Base-by-base conservation (phyloP, 2,113 vertebrate genomes). In the Petrocephalus zakoni region DNA sequence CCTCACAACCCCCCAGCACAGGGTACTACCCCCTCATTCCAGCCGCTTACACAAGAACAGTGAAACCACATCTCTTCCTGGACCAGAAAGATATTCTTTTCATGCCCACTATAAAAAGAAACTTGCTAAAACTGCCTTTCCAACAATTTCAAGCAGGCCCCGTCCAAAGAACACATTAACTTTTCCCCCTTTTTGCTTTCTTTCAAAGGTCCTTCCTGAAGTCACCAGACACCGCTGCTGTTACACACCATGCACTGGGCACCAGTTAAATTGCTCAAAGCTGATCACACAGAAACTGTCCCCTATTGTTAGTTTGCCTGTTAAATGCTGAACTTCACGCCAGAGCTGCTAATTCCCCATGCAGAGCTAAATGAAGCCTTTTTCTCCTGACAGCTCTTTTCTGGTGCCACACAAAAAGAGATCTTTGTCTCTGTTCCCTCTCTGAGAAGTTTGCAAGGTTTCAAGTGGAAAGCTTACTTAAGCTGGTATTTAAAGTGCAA, bases 171-270 rank as follows among this genome's bases (percentile, higher is more conserved):
- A 93, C 55, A 72, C 21, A 46, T 85, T 87, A 88, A 93, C 89
- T 90, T 92, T 92, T 90, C 92, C 91, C 92, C 17, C 11, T 86
- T 61, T 89, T 91, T 89, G 89, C 37, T 75, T 42, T 75, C 72
- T 92, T 92, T 91, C 93, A 92, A 92, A 93, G 90, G 91, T 89
- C 91, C 64, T 89, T 93, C 85, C 90, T 91, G 93, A 92, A 91
- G 92, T 90, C 91, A 93, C 94, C 92, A 93, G 72, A 19, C 72
- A 42, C 72, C 72, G 92, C 88, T 90, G 89, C 89, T 87, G 92
- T 92, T 93, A 95, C 91, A 93, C 88, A 88, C 88, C 86, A 87
- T 87, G 91, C 93, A 91, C 88, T 92, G 91, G 91, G 88, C 87
- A 89, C 91, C 92, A 93, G 91, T 53, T 93, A 92, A 93, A 95